phyloP scores from a whole-genome alignment of 2,888 invertebrate genomes.

The Megaustenia siamemsis region DNA sequence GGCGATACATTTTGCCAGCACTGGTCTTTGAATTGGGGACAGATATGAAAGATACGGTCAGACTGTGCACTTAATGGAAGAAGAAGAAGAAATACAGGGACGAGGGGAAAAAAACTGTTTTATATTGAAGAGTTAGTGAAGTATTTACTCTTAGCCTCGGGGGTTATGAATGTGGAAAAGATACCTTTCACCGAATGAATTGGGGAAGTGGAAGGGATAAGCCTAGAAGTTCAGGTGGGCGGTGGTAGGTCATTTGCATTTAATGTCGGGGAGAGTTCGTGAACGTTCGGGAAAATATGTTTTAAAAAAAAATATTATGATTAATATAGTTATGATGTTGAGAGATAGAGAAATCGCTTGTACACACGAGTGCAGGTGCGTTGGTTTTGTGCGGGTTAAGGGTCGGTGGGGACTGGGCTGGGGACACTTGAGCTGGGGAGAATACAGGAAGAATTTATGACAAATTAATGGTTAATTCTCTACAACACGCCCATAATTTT shows the following conservation, averaged over 20 bases:
- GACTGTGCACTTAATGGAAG: slow-evolving; percentile 1
- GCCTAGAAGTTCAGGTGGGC: background rate
- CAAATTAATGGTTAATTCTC: background rate
- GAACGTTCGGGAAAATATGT: background rate
- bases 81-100: background rate
- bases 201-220: background rate
- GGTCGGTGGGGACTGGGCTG: background rate
- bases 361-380: background rate
- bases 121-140: background rate
- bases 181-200: background rate
- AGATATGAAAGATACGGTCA: slow-evolving; percentile 9
- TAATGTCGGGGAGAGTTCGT: background rate
- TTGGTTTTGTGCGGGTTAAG: background rate
- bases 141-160: background rate
- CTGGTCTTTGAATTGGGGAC: background rate
- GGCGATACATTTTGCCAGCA: background rate
- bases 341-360: background rate
- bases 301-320: background rate
- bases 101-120: background rate
- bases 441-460: background rate
- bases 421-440: background rate
- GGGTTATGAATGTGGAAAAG: background rate
- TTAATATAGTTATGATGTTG: background rate
- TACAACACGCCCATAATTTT: background rate
- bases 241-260: background rate